phyloP scores from a whole-genome alignment of 92 coral and sea anemone genomes.

The Paramuricea clavata region DNA sequence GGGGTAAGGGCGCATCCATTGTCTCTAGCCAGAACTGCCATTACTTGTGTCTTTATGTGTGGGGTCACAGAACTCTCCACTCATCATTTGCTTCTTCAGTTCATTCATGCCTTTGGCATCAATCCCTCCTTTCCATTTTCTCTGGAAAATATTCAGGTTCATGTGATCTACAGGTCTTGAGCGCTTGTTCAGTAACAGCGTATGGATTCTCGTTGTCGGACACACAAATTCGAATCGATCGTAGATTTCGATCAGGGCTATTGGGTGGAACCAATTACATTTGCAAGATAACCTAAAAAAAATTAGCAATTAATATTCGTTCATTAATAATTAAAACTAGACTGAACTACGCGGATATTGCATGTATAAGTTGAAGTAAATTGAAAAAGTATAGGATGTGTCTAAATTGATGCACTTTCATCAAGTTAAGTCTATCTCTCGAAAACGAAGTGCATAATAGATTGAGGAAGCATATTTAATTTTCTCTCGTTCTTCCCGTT shows the following conservation, averaged over 20 bases:
- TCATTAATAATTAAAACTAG: no score
- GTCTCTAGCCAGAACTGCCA: no score
- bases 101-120: not conserved
- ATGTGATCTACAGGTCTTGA: conserved; percentile 13
- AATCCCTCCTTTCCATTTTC: no score
- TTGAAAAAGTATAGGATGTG: no score
- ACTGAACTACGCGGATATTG: no score
- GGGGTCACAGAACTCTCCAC: conserved; percentile 14
- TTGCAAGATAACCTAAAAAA: conserved; percentile 15
- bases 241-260: not conserved
- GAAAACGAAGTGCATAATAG: no score
- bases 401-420: no score
- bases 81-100: not conserved
- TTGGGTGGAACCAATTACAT: conserved; percentile 17
- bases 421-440: no score
- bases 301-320: not conserved
- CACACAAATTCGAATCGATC: conserved; percentile 28
- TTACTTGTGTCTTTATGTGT: not conserved
- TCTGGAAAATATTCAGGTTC: conserved; percentile 35
- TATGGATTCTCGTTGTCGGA: conserved; percentile 7
- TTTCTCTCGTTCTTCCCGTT: no score
- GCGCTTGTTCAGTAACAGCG: not conserved
- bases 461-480: no score
- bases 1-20: no score
- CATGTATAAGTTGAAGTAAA: no score